A percentile compares a stretch with the other conserved stretches of the same genome.
These are phyloP conservation scores for Sebastes steindachneri DNA, from an alignment of 2,797 vertebrate species.

Conservation along the genomic window DNA sequence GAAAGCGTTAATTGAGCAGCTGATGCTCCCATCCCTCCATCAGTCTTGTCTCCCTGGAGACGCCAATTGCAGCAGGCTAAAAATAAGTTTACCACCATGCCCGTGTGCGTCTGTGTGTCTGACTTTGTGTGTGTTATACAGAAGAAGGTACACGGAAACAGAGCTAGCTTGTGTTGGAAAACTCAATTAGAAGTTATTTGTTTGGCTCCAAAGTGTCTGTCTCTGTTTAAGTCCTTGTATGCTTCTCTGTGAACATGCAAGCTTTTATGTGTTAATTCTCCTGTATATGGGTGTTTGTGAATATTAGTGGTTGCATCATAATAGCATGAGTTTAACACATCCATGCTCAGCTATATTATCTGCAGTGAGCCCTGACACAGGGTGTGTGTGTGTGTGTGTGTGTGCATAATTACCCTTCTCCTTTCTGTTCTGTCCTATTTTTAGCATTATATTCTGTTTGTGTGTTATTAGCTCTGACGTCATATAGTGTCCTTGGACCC, in stretches of 20 bases:
- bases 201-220: conserved; percentile 19
- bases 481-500: background rate
- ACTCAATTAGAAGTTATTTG: conserved; percentile 48
- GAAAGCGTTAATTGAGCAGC: conserved; percentile 76
- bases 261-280: background rate
- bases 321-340: background rate
- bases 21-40: conserved; percentile 71
- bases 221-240: background rate
- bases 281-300: background rate
- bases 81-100: conserved; percentile 76
- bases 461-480: background rate
- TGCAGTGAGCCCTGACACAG: background rate
- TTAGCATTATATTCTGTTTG: background rate
- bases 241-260: background rate
- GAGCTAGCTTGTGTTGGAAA: conserved; percentile 48
- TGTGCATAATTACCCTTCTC: background rate
- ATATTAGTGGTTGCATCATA: background rate
- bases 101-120: conserved; percentile 18
- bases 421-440: background rate
- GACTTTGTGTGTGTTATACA: conserved; percentile 24
- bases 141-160: conserved; percentile 37
- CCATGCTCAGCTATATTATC: too few relatives aligned
- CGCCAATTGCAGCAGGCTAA: conserved; percentile 76
- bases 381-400: background rate
- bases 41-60: conserved; percentile 77